Percentiles rank a stretch among this genome's conserved stretches.
Evolutionary conservation across 2,113 vertebrate genomes (phyloP).

Genomic region (Stictonetta naevosa): DNA sequence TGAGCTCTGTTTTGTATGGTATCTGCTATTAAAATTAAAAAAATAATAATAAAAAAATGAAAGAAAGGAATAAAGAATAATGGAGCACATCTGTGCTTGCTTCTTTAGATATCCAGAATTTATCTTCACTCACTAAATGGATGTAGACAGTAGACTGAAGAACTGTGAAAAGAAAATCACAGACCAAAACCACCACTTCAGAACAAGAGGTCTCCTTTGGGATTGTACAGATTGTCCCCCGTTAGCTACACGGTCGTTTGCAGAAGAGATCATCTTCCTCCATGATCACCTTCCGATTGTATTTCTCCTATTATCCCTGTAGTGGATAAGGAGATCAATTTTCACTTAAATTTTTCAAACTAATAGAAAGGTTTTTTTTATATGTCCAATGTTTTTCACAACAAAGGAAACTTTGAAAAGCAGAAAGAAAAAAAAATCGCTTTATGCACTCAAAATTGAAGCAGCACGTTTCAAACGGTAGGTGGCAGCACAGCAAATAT

Average conservation of each 20-base stretch:
- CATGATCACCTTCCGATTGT: neutral
- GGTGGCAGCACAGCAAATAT: constrained; percentile 71
- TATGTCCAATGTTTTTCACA: neutral
- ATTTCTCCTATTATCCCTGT: neutral
- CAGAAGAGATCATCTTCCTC: neutral
- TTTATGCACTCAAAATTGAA: neutral
- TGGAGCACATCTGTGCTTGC: neutral
- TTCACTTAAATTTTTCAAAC: neutral
- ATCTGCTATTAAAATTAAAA: neutral
- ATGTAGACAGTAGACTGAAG: neutral
- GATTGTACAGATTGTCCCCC: neutral
- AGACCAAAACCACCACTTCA: accelerated
- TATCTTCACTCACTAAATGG: neutral
- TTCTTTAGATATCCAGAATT: neutral
- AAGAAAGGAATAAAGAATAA: neutral
- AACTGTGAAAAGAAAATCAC: neutral
- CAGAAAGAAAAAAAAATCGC: too few species aligned
- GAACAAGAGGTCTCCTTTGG: neutral
- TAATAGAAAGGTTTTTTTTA: neutral
- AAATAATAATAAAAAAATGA: too few species aligned
- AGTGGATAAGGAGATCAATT: neutral
- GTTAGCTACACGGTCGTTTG: neutral
- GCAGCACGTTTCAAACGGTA: constrained; percentile 22
- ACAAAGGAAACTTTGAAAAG: neutral
- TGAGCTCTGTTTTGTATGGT: neutral